Evolutionary conservation across 2,797 vertebrate genomes (phyloP), one percentile per base, ranked within the genome.

Genomic region (Amazona finschi): DNA sequence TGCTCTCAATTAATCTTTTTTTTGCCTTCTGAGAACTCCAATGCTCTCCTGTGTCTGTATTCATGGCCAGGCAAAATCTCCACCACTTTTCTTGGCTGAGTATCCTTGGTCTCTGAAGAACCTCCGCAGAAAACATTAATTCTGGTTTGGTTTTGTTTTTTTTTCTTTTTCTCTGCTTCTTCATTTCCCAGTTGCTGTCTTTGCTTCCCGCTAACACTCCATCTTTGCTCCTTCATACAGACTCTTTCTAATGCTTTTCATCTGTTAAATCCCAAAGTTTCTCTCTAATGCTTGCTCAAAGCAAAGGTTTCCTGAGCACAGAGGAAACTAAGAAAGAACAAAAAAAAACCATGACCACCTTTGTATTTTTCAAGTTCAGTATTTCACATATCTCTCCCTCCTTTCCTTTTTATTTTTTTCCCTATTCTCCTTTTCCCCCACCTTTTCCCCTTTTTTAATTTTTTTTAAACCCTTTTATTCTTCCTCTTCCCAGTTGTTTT

Each of bases 381-480:
- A 52, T 81, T 90, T 72, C 50, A 22, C 65, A 47, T 3, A 6
- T 1, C 8, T 12, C 1, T 11, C 21, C 6, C 5, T 3, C 36
- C 14, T 43, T 72, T 43, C 2, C 3, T 38, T 12, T 8, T 3
- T 22, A 22, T 22, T 25, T 50, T 36, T 15, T 28, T 4, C 0
- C 6, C 2, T 5, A 5, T 25, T 52, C 8, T 43, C 3, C 2
- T 13, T 75, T 81, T 30, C 7, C 3, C 5, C 1, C 4, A 1
- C 0, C 5, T 9, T 8, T 7, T 1, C 1, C 2, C 3, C 1
- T 12, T 11, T 1, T 0, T 2, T 20, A 30, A 12, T 52, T 30
- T 1, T 6, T 19, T 19, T 55, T 43, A 9, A 25, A 38, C 8
- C 4, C 2, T 36, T 43, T 39, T 49, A 18, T 39, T 8, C 27